Percentiles rank a stretch among this genome's conserved stretches.
phyloP scores from a whole-genome alignment of 2,888 invertebrate species.

The Agrilus mali region DNA sequence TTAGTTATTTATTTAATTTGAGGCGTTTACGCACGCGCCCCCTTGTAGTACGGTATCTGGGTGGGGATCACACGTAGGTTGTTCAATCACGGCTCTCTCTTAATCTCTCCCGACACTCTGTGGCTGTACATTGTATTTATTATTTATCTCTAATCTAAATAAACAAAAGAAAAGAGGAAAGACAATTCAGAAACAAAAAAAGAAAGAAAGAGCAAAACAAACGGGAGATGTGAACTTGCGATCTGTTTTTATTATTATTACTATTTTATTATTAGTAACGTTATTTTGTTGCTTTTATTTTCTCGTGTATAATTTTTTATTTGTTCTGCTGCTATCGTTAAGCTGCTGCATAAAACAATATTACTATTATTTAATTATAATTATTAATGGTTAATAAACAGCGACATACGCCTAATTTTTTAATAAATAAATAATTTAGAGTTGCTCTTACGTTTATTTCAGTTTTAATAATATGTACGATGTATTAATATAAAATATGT shows the following conservation, averaged over 20 bases:
- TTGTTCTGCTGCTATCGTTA: too few species aligned
- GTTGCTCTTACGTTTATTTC: conserved; percentile 4
- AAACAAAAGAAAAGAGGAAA: conserved; percentile 2
- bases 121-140: conserved; percentile 34
- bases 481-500: too few species aligned
- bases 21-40: conserved; percentile 5
- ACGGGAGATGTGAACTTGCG: too few species aligned
- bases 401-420: too few species aligned
- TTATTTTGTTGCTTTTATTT: too few species aligned
- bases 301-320: too few species aligned
- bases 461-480: not conserved
- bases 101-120: conserved; percentile 18
- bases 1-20: not conserved
- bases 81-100: conserved; percentile 27
- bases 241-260: too few species aligned
- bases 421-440: not conserved
- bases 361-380: too few species aligned
- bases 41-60: conserved; percentile 35
- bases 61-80: conserved; percentile 35
- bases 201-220: too few species aligned
- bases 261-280: too few species aligned
- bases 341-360: not conserved
- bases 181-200: not conserved
- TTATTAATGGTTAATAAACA: too few species aligned
- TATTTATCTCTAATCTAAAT: conserved; percentile 11